These are phyloP conservation scores for Didymodactylos carnosus DNA, from an alignment of 2,888 invertebrate species.

Conservation along the genomic window DNA sequence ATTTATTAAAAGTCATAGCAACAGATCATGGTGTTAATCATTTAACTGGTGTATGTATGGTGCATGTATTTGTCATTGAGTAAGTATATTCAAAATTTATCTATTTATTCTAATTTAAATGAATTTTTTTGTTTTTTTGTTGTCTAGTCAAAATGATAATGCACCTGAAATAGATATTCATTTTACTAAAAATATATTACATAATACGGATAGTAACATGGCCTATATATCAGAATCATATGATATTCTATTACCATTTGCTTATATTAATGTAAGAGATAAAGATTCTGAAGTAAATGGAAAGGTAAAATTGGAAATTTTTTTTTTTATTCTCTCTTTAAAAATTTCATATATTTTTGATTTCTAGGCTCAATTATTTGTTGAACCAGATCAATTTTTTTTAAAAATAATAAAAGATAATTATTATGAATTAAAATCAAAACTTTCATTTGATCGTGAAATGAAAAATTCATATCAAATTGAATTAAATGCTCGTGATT, in stretches of 20 bases:
- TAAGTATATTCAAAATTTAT: too few relatives aligned
- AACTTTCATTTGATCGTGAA: not conserved
- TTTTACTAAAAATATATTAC: not conserved
- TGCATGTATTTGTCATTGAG: not conserved
- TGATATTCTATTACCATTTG: not conserved
- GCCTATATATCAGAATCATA: not conserved
- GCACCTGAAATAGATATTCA: not conserved
- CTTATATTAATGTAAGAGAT: not conserved
- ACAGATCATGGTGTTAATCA: not conserved
- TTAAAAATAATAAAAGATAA: not conserved
- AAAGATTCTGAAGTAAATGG: not conserved
- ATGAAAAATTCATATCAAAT: not conserved
- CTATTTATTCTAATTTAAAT: too few relatives aligned
- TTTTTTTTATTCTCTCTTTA: not conserved
- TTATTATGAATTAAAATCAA: not conserved
- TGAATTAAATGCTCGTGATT: not conserved
- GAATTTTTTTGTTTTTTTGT: too few relatives aligned
- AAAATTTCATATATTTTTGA: not conserved
- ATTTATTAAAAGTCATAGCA: not conserved
- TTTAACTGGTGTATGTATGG: not conserved
- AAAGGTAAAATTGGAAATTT: not conserved
- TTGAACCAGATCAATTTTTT: not conserved
- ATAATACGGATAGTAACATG: not conserved
- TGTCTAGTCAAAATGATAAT: not conserved
- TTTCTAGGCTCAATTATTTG: not conserved